These are phyloP conservation scores for Coranthus polyacanthus DNA, from an alignment of 2,797 vertebrate species.

Conservation along the genomic window DNA sequence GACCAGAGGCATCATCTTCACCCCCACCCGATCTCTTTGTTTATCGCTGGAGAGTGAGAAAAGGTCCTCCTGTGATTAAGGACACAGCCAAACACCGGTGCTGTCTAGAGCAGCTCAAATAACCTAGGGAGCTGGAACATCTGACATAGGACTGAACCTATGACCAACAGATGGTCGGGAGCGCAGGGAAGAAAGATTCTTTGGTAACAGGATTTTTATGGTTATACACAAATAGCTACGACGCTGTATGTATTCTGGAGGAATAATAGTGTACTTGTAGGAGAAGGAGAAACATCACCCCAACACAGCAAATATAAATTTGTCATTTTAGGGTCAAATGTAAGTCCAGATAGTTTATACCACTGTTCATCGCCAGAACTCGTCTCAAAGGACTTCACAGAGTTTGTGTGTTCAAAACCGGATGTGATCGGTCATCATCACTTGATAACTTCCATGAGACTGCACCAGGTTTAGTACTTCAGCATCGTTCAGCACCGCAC, in stretches of 20 bases:
- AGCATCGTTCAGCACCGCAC: too few relatives aligned
- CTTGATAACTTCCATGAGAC: slow-evolving; percentile 1
- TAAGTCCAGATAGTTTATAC: slow-evolving; percentile 8
- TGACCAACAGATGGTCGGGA: slow-evolving; percentile 62
- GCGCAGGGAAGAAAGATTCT: slow-evolving; percentile 30
- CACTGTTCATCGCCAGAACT: background rate
- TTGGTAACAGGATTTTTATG: slow-evolving; percentile 42
- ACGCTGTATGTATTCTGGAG: slow-evolving; percentile 15
- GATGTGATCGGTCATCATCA: slow-evolving; percentile 2
- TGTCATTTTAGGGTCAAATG: background rate
- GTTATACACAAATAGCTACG: slow-evolving; percentile 4
- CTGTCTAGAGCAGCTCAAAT: slow-evolving; percentile 59
- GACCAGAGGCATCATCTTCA: slow-evolving; percentile 69
- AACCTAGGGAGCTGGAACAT: slow-evolving; percentile 72
- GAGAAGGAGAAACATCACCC: background rate
- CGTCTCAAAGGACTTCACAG: background rate
- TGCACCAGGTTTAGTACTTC: slow-evolving; percentile 10
- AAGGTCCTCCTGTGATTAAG: slow-evolving; percentile 65
- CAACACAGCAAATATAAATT: slow-evolving; percentile 7
- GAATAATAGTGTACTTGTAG: background rate
- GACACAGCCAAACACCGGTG: slow-evolving; percentile 56
- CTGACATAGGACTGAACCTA: slow-evolving; percentile 73
- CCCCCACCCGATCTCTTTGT: slow-evolving; percentile 58
- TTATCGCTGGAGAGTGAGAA: slow-evolving; percentile 61
- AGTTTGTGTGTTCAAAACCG: background rate